phyloP scores from a whole-genome alignment of 2,888 invertebrate genomes.

The Agrotis exclamationis region DNA sequence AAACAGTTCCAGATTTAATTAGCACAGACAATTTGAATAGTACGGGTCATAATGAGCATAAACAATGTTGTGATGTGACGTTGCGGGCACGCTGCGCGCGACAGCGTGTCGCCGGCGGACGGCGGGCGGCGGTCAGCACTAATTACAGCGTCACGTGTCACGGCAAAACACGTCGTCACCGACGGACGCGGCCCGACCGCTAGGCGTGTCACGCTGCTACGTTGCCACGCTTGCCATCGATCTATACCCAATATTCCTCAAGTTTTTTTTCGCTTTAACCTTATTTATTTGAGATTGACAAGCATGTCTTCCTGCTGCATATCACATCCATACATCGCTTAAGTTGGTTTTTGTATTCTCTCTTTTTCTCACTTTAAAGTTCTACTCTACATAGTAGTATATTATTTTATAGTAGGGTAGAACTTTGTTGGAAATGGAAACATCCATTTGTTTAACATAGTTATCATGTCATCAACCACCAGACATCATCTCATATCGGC shows the following conservation, averaged over 20 bases:
- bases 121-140: conserved; percentile 82
- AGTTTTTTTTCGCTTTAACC: not conserved
- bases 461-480: not conserved
- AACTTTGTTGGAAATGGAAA: too few relatives aligned
- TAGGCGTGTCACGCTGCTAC: conserved; percentile 50
- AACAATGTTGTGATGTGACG: conserved; percentile 61
- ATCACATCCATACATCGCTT: not conserved
- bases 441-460: not conserved
- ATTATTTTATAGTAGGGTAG: too few relatives aligned
- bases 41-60: conserved; percentile 54
- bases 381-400: too few relatives aligned
- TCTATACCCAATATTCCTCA: conserved; percentile 27
- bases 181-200: conserved; percentile 40
- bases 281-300: not conserved
- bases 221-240: conserved; percentile 44
- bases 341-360: not conserved
- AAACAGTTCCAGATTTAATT: conserved; percentile 21
- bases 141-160: conserved; percentile 88
- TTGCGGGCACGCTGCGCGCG: conserved; percentile 61
- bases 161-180: conserved; percentile 81
- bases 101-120: conserved; percentile 69
- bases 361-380: not conserved
- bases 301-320: not conserved
- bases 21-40: conserved; percentile 44
- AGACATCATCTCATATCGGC: not conserved